Base-by-base conservation (phyloP, 2,888 invertebrate genomes). In the Periphyllus acericola region DNA sequence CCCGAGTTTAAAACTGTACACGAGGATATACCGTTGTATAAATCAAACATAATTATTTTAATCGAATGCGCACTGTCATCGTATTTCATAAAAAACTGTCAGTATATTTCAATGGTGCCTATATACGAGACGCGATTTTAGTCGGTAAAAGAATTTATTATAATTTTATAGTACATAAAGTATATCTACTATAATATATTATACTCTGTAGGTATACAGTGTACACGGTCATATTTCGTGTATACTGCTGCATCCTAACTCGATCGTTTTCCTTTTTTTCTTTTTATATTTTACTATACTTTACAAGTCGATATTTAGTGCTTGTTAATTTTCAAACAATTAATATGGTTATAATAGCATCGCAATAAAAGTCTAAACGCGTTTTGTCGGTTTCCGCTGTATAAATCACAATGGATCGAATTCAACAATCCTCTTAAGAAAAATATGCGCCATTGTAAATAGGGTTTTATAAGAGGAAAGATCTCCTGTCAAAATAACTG, bases 31-130 rank as follows among this genome's bases (percentile, higher is more conserved):
- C 74, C 74, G 29, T 60, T 74, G 74, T 83, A 55, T 74, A 83
- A 36, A 83, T 83, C 29, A 55, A 83, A 4, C 36, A 29, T 74
- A 74, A 83, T 83, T 74, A 83, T 75, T 83, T 75, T 74, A 74
- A 83, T 72, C 55, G 29, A 60, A 83, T 40, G 40, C 6, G 29
- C 29, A 34, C 74, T 36, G 60, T 83, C 55, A 2, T 60, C 74
- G 32, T 83, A 74, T 83, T 83, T 60, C 83, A 75, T 29, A 40
- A 74, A n/a, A 74, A 60, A 19, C 55, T 25, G 74, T 40, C 14
- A 68, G 72, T 52, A 40, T 40, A 40, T 40, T 74, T 60, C 36
- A 19, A 34, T n/a, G 3, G 36, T 2, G 14, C 14, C 46, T n/a
- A n/a, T n/a, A n/a, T n/a, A 1, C 19, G 34, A 52, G 55, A 21